phyloP scores from a whole-genome alignment of 2,113 vertebrate species.

The Sceloporus undulatus region DNA sequence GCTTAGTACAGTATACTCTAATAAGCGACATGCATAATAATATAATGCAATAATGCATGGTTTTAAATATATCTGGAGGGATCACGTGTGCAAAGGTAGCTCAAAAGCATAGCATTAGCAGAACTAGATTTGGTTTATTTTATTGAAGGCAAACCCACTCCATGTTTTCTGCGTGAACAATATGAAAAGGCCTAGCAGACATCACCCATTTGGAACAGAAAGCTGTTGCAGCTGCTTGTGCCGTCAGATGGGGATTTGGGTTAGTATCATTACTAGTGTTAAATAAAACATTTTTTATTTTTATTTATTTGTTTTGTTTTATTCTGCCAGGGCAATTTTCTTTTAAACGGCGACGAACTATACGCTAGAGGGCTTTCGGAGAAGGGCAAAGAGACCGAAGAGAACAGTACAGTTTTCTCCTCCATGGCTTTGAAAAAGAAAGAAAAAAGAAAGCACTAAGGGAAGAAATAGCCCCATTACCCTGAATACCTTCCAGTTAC shows the following conservation, averaged over 20 bases:
- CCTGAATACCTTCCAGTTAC: conserved; percentile 24
- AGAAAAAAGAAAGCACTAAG: background rate
- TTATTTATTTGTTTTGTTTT: conserved; percentile 50
- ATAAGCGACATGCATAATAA: too few relatives aligned
- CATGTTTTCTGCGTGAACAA: background rate
- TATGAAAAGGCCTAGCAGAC: conserved; percentile 15
- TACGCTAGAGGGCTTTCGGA: conserved; percentile 29
- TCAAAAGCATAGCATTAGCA: background rate
- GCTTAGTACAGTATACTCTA: too few relatives aligned
- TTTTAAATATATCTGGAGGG: too few relatives aligned
- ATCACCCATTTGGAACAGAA: conserved; percentile 64
- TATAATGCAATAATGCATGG: too few relatives aligned
- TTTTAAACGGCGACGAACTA: conserved; percentile 50
- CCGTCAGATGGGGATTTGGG: background rate
- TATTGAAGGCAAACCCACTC: too few relatives aligned
- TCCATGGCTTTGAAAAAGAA: background rate
- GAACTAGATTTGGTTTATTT: background rate
- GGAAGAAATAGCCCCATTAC: conserved; percentile 36
- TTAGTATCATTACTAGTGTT: conserved; percentile 10
- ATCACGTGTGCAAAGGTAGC: background rate
- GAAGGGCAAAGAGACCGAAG: conserved; percentile 55
- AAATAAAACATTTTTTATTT: conserved; percentile 33
- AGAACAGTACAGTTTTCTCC: background rate
- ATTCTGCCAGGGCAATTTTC: conserved; percentile 67
- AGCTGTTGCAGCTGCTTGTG: conserved; percentile 68